Evolutionary conservation across 2,888 invertebrate species (phyloP).

Genomic region (Synergus japonicus): DNA sequence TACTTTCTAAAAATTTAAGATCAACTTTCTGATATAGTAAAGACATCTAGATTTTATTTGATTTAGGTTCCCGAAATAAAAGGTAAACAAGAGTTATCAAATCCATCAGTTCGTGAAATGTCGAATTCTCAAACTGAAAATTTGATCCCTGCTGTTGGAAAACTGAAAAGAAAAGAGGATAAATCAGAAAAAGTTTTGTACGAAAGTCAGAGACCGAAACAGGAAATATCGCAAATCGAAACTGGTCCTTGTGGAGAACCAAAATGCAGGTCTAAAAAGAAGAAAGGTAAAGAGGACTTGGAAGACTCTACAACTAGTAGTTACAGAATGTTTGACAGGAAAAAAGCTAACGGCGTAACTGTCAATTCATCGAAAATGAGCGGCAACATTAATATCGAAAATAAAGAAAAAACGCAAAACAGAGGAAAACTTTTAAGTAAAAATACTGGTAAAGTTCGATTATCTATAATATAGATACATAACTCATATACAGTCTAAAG

Average conservation of each 20-base stretch:
- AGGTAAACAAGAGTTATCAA: not conserved
- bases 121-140: not conserved
- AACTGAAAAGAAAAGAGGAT: not conserved
- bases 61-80: not conserved
- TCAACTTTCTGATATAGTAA: not conserved
- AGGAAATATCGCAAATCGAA: conserved; percentile 43
- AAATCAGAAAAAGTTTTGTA: not conserved
- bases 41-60: not conserved
- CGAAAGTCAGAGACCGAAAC: not conserved
- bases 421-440: not conserved
- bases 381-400: not conserved
- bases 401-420: not conserved
- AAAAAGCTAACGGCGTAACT: not conserved
- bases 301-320: not conserved
- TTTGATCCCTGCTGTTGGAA: not conserved
- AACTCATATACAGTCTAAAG: not conserved
- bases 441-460: not conserved
- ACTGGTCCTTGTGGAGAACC: conserved; percentile 65
- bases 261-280: conserved; percentile 61
- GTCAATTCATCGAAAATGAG: not conserved
- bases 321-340: not conserved
- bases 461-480: not conserved
- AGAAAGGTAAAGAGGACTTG: not conserved
- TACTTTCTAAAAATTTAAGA: not conserved
- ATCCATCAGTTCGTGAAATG: not conserved